Percentiles rank a stretch among this genome's conserved stretches.
Evolutionary conservation across 2,797 vertebrate genomes (phyloP).

Genomic region (Loris lydekkerianus): DNA sequence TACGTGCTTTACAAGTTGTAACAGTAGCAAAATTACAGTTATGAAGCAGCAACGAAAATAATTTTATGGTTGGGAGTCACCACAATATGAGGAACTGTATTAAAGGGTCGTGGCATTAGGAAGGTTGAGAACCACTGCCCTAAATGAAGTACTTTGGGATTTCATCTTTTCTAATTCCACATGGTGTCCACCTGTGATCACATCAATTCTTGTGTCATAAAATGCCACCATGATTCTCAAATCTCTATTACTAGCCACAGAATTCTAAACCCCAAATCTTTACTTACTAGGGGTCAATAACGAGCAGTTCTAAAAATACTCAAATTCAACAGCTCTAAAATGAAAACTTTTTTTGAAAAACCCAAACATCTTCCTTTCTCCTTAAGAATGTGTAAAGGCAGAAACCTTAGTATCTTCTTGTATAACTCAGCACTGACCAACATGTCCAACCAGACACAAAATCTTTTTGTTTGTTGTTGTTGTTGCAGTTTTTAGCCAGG

Average conservation of each 20-base stretch:
- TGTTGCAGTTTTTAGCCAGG: too few species aligned
- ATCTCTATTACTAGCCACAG: background rate
- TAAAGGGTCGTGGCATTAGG: too few species aligned
- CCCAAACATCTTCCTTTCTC: background rate
- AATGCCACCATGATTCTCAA: background rate
- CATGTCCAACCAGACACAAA: background rate
- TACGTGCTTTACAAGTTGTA: too few species aligned
- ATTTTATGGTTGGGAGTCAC: too few species aligned
- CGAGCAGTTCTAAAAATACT: background rate
- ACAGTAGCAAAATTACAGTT: too few species aligned
- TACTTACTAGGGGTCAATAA: background rate
- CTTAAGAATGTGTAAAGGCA: background rate
- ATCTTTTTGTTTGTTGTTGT: background rate
- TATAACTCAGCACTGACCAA: background rate
- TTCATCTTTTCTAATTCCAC: background rate
- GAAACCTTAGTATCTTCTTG: background rate
- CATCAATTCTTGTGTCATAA: background rate
- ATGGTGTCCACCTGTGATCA: background rate
- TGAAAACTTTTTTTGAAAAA: background rate
- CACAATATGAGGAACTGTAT: too few species aligned
- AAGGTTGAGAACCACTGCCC: too few species aligned
- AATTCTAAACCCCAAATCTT: background rate
- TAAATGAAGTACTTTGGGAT: background rate
- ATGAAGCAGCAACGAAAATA: too few species aligned
- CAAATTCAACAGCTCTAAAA: slow-evolving; percentile 13